A percentile compares a stretch with the other conserved stretches of the same genome.
Evolutionary conservation across 2,113 vertebrate genomes (phyloP).

Genomic region (Rhegmatorhina hoffmannsi): DNA sequence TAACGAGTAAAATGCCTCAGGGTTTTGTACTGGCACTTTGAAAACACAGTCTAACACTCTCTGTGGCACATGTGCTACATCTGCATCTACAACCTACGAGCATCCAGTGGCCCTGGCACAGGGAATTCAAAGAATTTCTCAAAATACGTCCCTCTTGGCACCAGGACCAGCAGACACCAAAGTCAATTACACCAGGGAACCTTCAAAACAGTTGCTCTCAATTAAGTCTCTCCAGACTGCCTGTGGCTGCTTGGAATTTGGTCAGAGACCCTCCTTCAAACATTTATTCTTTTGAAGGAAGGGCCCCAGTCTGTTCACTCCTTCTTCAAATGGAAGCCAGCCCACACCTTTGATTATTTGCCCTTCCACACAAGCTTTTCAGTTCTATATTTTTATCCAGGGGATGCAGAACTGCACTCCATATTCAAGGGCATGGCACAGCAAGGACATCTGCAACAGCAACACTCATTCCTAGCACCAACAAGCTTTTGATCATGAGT

Average conservation of each 20-base stretch:
- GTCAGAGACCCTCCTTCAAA: neutral
- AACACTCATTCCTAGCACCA: neutral
- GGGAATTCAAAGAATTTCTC: neutral
- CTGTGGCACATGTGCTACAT: neutral
- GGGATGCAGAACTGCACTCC: neutral
- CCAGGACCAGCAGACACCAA: neutral
- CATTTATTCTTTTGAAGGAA: neutral
- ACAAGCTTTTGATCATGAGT: neutral
- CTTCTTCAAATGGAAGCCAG: neutral
- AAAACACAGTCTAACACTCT: neutral
- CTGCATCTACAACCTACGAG: neutral
- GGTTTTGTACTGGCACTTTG: neutral
- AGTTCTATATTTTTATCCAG: neutral
- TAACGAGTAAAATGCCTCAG: neutral
- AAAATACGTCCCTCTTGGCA: neutral
- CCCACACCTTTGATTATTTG: neutral
- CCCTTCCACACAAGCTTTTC: neutral
- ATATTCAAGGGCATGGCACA: too few species aligned
- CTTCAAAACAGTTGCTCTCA: neutral
- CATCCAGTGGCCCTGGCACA: rapidly evolving
- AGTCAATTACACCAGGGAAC: neutral
- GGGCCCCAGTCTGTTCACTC: neutral
- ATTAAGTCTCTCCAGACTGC: neutral
- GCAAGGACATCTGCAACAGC: neutral
- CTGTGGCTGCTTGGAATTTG: neutral